Evolutionary conservation across 2,113 vertebrate species (phyloP).

Genomic region (Ivindomyrus marchei): DNA sequence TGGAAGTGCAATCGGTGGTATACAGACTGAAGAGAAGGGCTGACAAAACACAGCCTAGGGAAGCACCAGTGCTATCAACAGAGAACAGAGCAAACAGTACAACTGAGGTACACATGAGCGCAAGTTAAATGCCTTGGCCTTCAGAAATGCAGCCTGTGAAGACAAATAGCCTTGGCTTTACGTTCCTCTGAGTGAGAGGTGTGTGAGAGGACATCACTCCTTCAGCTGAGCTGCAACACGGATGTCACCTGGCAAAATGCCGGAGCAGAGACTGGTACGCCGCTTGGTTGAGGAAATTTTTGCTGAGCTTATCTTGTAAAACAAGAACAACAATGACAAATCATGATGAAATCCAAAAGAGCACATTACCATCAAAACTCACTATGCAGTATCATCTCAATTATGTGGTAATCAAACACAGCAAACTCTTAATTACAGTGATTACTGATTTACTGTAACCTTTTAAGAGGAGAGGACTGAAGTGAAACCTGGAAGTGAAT

Average conservation of each 20-base stretch:
- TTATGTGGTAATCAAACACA: not conserved
- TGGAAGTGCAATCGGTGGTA: not conserved
- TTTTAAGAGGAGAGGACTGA: not conserved
- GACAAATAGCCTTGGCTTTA: not conserved
- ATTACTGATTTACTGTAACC: not conserved
- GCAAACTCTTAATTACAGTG: not conserved
- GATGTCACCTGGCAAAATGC: not conserved
- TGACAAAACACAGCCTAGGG: not conserved
- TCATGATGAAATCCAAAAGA: not conserved
- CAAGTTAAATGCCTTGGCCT: not conserved
- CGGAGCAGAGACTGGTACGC: not conserved
- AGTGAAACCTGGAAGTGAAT: not conserved
- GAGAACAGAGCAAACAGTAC: too few species aligned
- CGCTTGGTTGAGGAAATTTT: not conserved
- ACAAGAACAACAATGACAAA: not conserved
- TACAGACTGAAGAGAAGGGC: not conserved
- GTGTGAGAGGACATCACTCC: not conserved
- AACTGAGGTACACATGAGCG: not conserved
- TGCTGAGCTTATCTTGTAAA: not conserved
- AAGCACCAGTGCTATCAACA: not conserved
- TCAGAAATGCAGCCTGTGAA: not conserved
- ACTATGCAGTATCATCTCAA: not conserved
- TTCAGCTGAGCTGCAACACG: not conserved
- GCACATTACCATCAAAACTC: not conserved
- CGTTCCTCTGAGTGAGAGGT: not conserved